These are phyloP conservation scores for Drosophila setifemur DNA, from an alignment of 1,140 invertebrate genomes.

Conservation along the genomic window DNA sequence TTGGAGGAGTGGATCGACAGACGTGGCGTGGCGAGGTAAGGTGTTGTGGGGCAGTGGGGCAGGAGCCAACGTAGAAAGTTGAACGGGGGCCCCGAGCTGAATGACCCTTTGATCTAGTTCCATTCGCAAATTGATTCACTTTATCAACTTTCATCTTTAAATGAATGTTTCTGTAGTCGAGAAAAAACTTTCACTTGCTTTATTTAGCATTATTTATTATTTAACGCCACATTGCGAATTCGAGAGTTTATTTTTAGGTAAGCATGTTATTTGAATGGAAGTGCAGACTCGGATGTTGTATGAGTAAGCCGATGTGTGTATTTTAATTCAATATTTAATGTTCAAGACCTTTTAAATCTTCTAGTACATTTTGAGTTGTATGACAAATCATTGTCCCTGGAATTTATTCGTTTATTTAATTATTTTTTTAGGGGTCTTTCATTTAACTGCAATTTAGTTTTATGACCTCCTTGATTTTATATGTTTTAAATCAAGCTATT, in stretches of 20 bases:
- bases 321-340: not conserved
- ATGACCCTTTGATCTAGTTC: conserved; percentile 48
- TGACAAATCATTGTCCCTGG: no score
- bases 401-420: not conserved
- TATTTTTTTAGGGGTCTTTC: no score
- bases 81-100: conserved; percentile 2
- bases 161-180: conserved; percentile 4
- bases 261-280: not conserved
- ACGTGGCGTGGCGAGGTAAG: not conserved
- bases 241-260: not conserved
- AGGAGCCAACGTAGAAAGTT: not conserved
- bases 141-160: conserved; percentile 22
- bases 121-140: conserved; percentile 36
- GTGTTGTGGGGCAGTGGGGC: not conserved
- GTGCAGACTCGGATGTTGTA: no score
- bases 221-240: not conserved
- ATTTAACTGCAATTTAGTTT: no score
- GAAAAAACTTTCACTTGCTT: conserved; percentile 21
- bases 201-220: conserved; percentile 8
- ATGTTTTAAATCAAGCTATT: no score
- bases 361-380: no score
- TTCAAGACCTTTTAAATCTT: no score
- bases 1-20: conserved; percentile 1
- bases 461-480: no score
- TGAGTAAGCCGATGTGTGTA: no score